Evolutionary conservation across 2,888 invertebrate genomes (phyloP).

Genomic region (Acheta domesticus): DNA sequence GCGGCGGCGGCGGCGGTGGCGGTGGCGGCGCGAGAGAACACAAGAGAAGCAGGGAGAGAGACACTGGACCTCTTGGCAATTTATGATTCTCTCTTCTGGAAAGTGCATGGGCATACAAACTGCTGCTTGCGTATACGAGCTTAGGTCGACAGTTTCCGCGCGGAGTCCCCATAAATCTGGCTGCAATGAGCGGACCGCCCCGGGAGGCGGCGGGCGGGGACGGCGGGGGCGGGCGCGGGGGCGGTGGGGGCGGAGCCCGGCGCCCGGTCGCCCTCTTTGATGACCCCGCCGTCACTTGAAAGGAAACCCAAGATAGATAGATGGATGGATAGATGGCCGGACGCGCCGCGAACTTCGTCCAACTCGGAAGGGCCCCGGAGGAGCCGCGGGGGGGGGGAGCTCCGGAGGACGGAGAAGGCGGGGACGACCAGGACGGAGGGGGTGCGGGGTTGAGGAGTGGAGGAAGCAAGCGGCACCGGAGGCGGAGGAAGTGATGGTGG

Average conservation of each 20-base stretch:
- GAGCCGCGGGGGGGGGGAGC: too few relatives aligned
- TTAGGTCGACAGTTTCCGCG: slow-evolving; percentile 51
- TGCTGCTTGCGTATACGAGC: slow-evolving; percentile 48
- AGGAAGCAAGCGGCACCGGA: too few relatives aligned
- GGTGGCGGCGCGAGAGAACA: slow-evolving; percentile 41
- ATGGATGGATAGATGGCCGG: slow-evolving; percentile 24
- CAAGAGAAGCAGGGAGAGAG: slow-evolving; percentile 25
- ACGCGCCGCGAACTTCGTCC: neutral
- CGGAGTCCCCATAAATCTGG: slow-evolving; percentile 48
- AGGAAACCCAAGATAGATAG: slow-evolving; percentile 36
- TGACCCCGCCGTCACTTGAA: slow-evolving; percentile 28
- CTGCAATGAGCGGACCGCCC: slow-evolving; percentile 22
- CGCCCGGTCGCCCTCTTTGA: neutral
- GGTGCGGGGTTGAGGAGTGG: too few relatives aligned
- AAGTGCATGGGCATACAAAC: slow-evolving; percentile 46
- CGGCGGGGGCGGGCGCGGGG: neutral
- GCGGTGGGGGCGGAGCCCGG: neutral
- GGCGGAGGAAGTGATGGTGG: too few relatives aligned
- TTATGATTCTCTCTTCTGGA: slow-evolving; percentile 41
- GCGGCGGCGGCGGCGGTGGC: too few relatives aligned
- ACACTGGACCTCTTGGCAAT: slow-evolving; percentile 39
- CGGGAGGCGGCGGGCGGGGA: neutral
- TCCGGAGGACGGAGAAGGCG: too few relatives aligned
- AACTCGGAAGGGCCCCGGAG: neutral
- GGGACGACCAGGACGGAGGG: too few relatives aligned